phyloP scores from a whole-genome alignment of 2,113 vertebrate genomes.

The Gnathonemus longibarbis region DNA sequence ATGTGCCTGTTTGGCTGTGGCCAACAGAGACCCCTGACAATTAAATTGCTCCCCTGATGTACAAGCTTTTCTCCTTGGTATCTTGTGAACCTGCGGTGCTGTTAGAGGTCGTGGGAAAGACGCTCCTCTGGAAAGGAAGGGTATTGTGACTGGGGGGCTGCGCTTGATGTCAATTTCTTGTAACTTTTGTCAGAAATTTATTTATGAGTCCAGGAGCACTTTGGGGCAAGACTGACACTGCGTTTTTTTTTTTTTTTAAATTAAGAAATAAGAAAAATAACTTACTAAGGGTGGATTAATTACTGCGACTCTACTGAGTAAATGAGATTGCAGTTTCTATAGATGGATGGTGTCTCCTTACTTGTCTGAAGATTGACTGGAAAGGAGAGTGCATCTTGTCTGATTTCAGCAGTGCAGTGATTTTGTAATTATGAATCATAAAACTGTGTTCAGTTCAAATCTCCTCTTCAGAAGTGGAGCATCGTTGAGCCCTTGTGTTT shows the following conservation, averaged over 20 bases:
- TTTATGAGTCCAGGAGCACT: conserved; percentile 14
- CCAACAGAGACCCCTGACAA: neutral
- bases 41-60: neutral
- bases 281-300: neutral
- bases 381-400: neutral
- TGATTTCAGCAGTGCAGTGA: conserved; percentile 6
- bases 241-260: neutral
- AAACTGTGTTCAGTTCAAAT: neutral
- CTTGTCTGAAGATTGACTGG: neutral
- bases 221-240: neutral
- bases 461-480: neutral
- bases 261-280: neutral
- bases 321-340: neutral
- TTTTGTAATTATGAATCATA: neutral
- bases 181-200: conserved; percentile 23
- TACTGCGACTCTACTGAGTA: neutral
- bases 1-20: neutral
- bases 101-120: neutral
- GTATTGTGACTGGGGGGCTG: neutral
- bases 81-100: neutral
- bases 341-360: neutral
- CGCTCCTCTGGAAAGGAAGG: neutral
- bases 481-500: neutral
- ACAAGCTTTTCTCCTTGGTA: neutral
- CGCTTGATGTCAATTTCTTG: neutral